These are phyloP conservation scores for Sesia apiformis DNA, from an alignment of 2,888 invertebrate genomes.

Conservation along the genomic window DNA sequence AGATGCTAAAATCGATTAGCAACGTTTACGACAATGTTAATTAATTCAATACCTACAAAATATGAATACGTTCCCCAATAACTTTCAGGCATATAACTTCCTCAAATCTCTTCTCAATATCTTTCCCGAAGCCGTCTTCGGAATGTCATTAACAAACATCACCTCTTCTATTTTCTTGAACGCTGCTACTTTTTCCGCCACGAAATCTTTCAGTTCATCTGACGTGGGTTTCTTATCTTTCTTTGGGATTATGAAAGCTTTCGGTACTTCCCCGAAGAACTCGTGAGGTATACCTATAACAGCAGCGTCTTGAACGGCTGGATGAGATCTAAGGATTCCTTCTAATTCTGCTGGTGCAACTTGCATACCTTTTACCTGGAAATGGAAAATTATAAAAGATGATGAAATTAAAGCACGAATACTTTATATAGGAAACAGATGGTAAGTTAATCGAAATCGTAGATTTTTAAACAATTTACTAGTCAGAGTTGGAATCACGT, in stretches of 20 bases:
- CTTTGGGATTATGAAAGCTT: slow-evolving; percentile 82
- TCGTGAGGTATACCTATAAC: slow-evolving; percentile 87
- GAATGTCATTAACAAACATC: slow-evolving; percentile 79
- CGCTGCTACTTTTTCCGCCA: slow-evolving; percentile 81
- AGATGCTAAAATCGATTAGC: too few species aligned
- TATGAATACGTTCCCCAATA: too few species aligned
- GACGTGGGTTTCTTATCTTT: slow-evolving; percentile 54
- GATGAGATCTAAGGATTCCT: slow-evolving; percentile 81
- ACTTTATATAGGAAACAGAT: too few species aligned
- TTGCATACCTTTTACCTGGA: slow-evolving; percentile 80
- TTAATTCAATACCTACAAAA: too few species aligned
- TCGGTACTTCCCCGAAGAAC: slow-evolving; percentile 83
- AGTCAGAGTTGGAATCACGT: too few species aligned
- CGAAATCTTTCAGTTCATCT: slow-evolving; percentile 63
- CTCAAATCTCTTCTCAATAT: slow-evolving; percentile 81
- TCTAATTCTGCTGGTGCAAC: slow-evolving; percentile 94
- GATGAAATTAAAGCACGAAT: too few species aligned
- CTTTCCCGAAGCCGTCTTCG: slow-evolving; percentile 86
- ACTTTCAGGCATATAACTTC: slow-evolving; percentile 45
- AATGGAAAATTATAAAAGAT: background rate
- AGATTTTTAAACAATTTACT: too few species aligned
- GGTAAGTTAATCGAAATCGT: too few species aligned
- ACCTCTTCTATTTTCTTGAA: slow-evolving; percentile 84
- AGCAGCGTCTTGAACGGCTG: slow-evolving; percentile 86
- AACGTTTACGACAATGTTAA: background rate